Conservation (phyloP, 2,113 vertebrate species). For the Indicator maculatus region DNA sequence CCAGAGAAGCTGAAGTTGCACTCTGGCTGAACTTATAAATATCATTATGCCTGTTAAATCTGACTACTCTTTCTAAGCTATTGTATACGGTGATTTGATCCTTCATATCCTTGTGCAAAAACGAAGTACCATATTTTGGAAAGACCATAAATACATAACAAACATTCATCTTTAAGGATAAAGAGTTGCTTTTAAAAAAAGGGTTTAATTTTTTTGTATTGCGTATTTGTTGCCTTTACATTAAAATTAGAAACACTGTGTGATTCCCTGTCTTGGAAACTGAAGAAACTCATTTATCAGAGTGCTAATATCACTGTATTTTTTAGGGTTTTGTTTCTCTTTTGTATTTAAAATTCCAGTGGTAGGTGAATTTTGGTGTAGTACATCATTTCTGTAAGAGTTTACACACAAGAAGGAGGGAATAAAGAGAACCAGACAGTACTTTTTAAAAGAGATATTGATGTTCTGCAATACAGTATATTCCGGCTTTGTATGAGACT, state of each 20-base stretch:
- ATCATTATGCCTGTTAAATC: background rate
- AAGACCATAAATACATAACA: background rate
- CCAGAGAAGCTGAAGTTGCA: background rate
- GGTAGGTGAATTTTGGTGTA: constrained; percentile 53
- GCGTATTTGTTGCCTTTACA: constrained; percentile 22
- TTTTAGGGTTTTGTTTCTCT: constrained; percentile 42
- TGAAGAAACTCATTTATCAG: constrained; percentile 53
- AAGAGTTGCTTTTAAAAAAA: constrained; percentile 32
- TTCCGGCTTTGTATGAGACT: background rate
- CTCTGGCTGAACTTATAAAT: background rate
- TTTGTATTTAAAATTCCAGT: constrained; percentile 45
- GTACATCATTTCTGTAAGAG: constrained; percentile 36
- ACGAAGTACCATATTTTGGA: background rate
- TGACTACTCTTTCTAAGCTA: background rate
- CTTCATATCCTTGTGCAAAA: background rate
- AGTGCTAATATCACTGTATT: constrained; percentile 41
- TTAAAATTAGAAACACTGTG: constrained; percentile 57
- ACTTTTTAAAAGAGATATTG: constrained; percentile 25
- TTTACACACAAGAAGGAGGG: constrained; percentile 17
- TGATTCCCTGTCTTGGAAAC: constrained; percentile 59
- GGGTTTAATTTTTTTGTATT: background rate
- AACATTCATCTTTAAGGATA: background rate
- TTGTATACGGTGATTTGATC: background rate
- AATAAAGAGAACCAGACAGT: background rate
- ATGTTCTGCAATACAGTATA: constrained; percentile 11